Conservation (phyloP, 2,113 vertebrate species). For the Smithornis capensis region DNA sequence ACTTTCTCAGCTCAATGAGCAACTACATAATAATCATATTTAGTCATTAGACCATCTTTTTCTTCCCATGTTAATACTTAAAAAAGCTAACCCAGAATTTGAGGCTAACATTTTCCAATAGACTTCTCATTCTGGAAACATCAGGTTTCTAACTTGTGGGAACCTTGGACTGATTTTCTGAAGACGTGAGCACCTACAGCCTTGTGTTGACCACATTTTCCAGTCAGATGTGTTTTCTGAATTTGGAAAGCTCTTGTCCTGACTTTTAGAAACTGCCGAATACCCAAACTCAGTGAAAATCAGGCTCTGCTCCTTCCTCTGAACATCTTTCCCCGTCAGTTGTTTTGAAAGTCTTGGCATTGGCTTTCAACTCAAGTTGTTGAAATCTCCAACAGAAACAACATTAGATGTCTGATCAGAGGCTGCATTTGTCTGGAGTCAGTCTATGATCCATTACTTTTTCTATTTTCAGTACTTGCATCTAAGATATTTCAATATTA, state of each 20-base stretch:
- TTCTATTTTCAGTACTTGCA: not conserved
- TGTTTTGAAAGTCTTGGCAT: slow-evolving; percentile 2
- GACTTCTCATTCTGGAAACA: slow-evolving; percentile 13
- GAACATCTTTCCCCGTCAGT: not conserved
- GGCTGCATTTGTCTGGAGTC: not conserved
- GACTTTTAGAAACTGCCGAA: slow-evolving; percentile 21
- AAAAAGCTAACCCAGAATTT: slow-evolving; percentile 12
- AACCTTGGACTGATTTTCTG: slow-evolving; percentile 40
- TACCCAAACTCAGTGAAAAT: not conserved
- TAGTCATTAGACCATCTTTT: slow-evolving; percentile 13
- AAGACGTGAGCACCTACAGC: slow-evolving; percentile 49
- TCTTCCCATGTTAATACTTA: not conserved
- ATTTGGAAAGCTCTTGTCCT: not conserved
- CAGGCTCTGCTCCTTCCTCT: not conserved
- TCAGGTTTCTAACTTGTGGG: slow-evolving; percentile 24
- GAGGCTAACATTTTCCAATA: slow-evolving; percentile 43
- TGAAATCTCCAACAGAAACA: slow-evolving; percentile 17
- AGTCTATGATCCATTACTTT: not conserved
- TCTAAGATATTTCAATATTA: not conserved
- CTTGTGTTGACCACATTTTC: slow-evolving; percentile 46
- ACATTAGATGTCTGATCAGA: not conserved
- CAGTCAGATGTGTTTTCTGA: slow-evolving; percentile 48
- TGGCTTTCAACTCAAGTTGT: not conserved
- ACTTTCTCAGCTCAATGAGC: not conserved
- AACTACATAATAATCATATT: not conserved